phyloP scores from a whole-genome alignment of 2,888 invertebrate species.

The Empis livida region DNA sequence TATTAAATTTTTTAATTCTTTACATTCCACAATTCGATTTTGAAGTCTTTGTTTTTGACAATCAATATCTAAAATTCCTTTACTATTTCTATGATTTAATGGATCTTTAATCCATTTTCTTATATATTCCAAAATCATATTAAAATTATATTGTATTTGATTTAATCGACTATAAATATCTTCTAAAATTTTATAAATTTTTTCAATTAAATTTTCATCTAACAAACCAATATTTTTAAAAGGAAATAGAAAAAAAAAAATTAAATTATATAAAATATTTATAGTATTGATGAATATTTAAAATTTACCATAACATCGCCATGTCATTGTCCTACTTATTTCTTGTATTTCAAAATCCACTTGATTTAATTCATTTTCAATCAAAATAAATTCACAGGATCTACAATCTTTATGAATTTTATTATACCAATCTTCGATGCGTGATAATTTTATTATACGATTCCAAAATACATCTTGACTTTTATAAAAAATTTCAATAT shows the following conservation, averaged over 20 bases:
- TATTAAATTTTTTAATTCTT: constrained; percentile 24
- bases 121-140: constrained; percentile 42
- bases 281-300: not conserved
- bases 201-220: constrained; percentile 21
- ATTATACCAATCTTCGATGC: constrained; percentile 69
- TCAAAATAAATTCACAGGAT: constrained; percentile 63
- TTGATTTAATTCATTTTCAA: constrained; percentile 58
- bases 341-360: constrained; percentile 58
- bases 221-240: not conserved
- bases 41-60: constrained; percentile 26
- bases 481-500: constrained; percentile 21
- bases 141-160: constrained; percentile 47
- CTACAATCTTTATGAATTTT: constrained; percentile 56
- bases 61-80: constrained; percentile 25
- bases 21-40: constrained; percentile 22
- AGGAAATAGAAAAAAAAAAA: not conserved
- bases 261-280: no score
- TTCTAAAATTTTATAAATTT: constrained; percentile 21
- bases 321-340: constrained; percentile 58
- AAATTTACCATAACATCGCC: constrained; percentile 65
- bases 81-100: constrained; percentile 56
- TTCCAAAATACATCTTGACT: constrained; percentile 25
- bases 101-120: constrained; percentile 61
- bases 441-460: constrained; percentile 37
- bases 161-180: constrained; percentile 21